phyloP scores from a whole-genome alignment of 1,140 invertebrate species.

The Drosophila willistoni region DNA sequence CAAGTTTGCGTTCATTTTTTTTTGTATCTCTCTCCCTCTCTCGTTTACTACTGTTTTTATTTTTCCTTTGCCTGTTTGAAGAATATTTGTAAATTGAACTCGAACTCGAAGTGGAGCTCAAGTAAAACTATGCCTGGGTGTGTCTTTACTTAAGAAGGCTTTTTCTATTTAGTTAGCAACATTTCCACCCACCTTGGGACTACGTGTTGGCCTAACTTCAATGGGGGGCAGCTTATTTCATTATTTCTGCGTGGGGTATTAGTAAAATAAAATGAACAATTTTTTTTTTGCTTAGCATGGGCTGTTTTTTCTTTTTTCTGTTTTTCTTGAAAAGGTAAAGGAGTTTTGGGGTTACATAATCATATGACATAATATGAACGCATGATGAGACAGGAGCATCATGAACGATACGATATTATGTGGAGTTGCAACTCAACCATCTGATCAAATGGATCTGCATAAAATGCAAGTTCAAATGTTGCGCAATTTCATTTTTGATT shows the following conservation, averaged over 20 bases:
- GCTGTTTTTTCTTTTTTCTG: background rate
- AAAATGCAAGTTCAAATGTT: constrained; percentile 79
- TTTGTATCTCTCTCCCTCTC: background rate
- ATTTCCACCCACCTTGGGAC: constrained; percentile 20
- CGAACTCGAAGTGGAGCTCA: constrained; percentile 35
- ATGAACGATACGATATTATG: constrained; percentile 82
- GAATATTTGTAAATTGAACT: constrained; percentile 75
- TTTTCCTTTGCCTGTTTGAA: constrained; percentile 44
- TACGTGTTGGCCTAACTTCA: constrained; percentile 67
- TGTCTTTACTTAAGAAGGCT: constrained; percentile 32
- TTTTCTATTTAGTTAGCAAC: constrained; percentile 9
- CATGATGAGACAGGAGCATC: constrained; percentile 70
- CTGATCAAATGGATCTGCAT: constrained; percentile 80
- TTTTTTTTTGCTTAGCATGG: background rate
- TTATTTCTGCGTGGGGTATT: constrained; percentile 58
- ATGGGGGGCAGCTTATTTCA: constrained; percentile 62
- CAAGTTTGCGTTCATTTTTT: constrained; percentile 40
- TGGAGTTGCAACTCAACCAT: constrained; percentile 83
- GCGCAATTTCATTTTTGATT: constrained; percentile 43
- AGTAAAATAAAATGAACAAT: constrained; percentile 2
- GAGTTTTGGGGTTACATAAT: constrained; percentile 39
- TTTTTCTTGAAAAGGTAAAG: constrained; percentile 10
- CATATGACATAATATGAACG: constrained; percentile 77
- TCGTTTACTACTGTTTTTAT: background rate
- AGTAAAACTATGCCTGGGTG: constrained; percentile 21